These are phyloP conservation scores for Rhinogobius similis DNA, from an alignment of 2,113 vertebrate species.

Conservation along the genomic window DNA sequence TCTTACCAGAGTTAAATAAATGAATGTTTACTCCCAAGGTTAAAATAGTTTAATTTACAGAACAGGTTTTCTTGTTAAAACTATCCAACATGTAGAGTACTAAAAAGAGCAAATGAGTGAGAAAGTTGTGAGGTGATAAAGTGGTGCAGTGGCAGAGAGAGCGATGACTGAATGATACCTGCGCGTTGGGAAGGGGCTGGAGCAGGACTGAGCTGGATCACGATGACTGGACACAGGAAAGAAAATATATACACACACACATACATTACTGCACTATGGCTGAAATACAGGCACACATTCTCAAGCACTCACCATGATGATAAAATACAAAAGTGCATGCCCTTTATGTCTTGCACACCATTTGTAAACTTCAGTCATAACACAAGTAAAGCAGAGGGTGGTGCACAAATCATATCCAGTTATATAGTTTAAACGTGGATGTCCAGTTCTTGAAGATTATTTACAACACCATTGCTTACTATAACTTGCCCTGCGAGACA, in stretches of 20 bases:
- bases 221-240: conserved; percentile 91
- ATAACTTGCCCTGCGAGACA: neutral
- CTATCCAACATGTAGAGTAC: neutral
- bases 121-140: neutral
- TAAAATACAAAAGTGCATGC: neutral
- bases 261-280: conserved; percentile 70
- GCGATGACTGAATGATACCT: conserved; percentile 85
- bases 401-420: neutral
- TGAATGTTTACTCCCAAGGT: neutral
- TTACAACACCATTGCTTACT: too few species aligned
- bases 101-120: conserved; percentile 8
- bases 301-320: conserved; percentile 3
- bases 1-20: neutral
- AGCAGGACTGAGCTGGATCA: conserved; percentile 98
- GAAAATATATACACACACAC: conserved; percentile 79
- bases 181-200: conserved; percentile 96
- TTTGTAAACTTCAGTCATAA: neutral
- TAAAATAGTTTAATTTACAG: neutral
- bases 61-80: neutral
- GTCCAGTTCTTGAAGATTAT: neutral
- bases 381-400: neutral
- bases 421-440: too few species aligned
- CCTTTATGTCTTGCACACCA: too few species aligned
- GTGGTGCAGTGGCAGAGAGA: conserved; percentile 71
- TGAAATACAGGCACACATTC: conserved; percentile 25